These are phyloP conservation scores for Plutomurus gul DNA, from an alignment of 1,140 invertebrate genomes.

Conservation along the genomic window DNA sequence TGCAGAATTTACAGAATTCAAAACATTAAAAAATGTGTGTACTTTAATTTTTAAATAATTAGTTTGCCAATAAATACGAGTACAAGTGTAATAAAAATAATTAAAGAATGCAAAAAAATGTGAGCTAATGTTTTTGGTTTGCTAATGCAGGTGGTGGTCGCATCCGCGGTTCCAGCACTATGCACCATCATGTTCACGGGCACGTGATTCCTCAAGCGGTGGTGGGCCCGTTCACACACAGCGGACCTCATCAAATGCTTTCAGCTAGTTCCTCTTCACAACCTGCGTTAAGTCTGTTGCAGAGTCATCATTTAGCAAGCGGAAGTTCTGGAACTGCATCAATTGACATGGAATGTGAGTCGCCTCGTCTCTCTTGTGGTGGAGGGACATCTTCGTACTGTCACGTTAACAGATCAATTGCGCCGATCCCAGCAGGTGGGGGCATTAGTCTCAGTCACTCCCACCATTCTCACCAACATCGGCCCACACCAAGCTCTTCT, in stretches of 20 bases:
- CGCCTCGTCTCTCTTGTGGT: conserved; percentile 38
- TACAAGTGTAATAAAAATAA: too few relatives aligned
- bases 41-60: too few relatives aligned
- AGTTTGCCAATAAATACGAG: too few relatives aligned
- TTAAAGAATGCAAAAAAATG: too few relatives aligned
- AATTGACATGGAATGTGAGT: conserved; percentile 53
- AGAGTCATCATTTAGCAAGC: conserved; percentile 21
- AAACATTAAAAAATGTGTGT: too few relatives aligned
- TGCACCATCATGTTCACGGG: conserved; percentile 23
- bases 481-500: conserved; percentile 30
- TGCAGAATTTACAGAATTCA: too few relatives aligned
- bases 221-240: conserved; percentile 30
- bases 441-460: conserved; percentile 39
- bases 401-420: conserved; percentile 5
- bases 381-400: conserved; percentile 4
- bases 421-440: conserved; percentile 3
- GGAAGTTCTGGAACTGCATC: conserved; percentile 32
- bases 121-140: too few relatives aligned
- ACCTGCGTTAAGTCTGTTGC: not conserved
- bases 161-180: conserved; percentile 7
- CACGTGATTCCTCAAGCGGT: conserved; percentile 32
- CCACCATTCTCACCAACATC: conserved; percentile 38
- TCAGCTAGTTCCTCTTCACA: conserved; percentile 4
- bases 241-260: conserved; percentile 16
- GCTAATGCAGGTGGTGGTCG: conserved; percentile 6